Evolutionary conservation across 2,888 invertebrate genomes (phyloP).

Genomic region (Acronicta psi): DNA sequence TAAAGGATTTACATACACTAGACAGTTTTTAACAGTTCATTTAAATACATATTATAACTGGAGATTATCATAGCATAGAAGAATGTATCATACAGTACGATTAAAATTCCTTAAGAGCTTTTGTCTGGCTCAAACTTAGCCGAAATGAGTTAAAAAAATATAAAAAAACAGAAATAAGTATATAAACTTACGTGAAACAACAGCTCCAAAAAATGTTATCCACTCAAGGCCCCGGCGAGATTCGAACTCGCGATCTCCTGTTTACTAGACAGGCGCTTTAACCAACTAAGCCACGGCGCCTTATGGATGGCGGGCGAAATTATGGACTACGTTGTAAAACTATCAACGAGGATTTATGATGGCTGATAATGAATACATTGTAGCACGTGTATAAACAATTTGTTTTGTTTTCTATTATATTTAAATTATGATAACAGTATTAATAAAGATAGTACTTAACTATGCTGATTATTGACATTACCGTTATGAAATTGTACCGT

Average conservation of each 20-base stretch:
- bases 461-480: slow-evolving; percentile 3
- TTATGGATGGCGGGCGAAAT: slow-evolving; percentile 51
- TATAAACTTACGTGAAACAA: not conserved
- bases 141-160: not conserved
- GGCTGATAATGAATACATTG: slow-evolving; percentile 27
- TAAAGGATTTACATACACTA: too few species aligned
- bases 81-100: too few species aligned
- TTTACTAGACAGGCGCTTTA: slow-evolving; percentile 93
- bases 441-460: slow-evolving; percentile 24
- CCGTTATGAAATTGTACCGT: not conserved
- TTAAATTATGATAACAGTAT: slow-evolving; percentile 24
- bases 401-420: slow-evolving; percentile 15
- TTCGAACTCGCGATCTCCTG: slow-evolving; percentile 94
- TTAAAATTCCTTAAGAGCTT: too few species aligned
- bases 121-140: too few species aligned
- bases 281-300: slow-evolving; percentile 93
- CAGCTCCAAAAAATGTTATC: slow-evolving; percentile 3
- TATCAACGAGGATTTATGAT: slow-evolving; percentile 7
- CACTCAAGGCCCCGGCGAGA: slow-evolving; percentile 91
- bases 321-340: slow-evolving; percentile 23
- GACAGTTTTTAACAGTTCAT: too few species aligned
- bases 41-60: too few species aligned
- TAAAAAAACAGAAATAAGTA: not conserved
- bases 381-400: slow-evolving; percentile 21
- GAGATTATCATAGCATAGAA: too few species aligned